Percentiles rank a stretch among this genome's conserved stretches.
Evolutionary conservation across 1,140 invertebrate species (phyloP).

Genomic region (Harpegnathos saltator): DNA sequence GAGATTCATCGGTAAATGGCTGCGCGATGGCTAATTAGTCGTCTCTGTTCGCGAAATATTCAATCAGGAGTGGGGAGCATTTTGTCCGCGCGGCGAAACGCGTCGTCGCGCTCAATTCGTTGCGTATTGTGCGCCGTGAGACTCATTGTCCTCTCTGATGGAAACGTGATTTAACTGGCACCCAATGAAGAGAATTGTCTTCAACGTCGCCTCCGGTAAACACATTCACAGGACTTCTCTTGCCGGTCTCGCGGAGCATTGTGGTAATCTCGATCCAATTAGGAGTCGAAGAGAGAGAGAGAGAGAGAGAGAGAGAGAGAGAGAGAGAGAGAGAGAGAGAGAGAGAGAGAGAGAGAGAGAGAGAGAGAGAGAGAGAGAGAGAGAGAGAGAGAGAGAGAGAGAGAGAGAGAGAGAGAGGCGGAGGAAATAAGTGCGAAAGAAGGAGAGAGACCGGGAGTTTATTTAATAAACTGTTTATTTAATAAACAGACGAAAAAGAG

Average conservation of each 20-base stretch:
- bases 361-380: not conserved
- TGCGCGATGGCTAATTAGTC: constrained; percentile 63
- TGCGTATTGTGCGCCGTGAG: constrained; percentile 52
- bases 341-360: too few species aligned
- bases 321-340: not conserved
- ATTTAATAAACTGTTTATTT: too few species aligned
- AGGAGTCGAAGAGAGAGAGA: constrained; percentile 5
- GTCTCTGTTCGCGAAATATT: constrained; percentile 44
- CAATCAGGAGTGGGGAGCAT: constrained; percentile 61
- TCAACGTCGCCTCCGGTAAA: constrained; percentile 25
- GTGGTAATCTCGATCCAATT: constrained; percentile 35
- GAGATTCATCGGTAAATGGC: constrained; percentile 22
- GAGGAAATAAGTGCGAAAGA: too few species aligned
- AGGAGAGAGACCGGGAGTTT: too few species aligned
- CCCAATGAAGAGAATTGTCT: constrained; percentile 58
- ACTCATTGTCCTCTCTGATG: constrained; percentile 43
- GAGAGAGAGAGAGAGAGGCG: not conserved
- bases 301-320: not conserved
- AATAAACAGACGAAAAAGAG: constrained; percentile 14
- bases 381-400: not conserved
- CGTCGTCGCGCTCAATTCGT: constrained; percentile 64
- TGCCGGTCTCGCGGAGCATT: constrained; percentile 2
- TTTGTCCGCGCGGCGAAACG: constrained; percentile 57
- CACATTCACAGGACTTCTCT: constrained; percentile 21
- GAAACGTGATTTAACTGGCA: constrained; percentile 54